Evolutionary conservation across 2,888 invertebrate genomes (phyloP).

Genomic region (Mactromeris polynyma): DNA sequence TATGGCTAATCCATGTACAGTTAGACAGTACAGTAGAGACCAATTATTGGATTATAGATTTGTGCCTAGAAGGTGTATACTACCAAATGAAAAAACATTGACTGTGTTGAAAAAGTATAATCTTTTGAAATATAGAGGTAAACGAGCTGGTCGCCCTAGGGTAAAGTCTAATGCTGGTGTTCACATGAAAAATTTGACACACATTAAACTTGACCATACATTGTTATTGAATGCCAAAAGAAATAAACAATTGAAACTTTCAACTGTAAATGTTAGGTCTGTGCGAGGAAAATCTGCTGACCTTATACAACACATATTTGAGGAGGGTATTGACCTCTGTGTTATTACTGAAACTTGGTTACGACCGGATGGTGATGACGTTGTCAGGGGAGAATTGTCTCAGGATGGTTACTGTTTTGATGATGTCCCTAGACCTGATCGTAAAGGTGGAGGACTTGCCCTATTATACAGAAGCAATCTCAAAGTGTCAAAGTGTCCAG

Average conservation of each 20-base stretch:
- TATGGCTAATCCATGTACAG: constrained; percentile 30
- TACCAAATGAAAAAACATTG: constrained; percentile 32
- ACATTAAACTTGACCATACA: constrained; percentile 27
- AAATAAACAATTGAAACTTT: constrained; percentile 24
- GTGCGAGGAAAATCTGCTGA: constrained; percentile 29
- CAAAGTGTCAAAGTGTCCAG: neutral
- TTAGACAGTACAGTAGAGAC: constrained; percentile 39
- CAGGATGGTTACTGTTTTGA: constrained; percentile 11
- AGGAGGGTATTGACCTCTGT: constrained; percentile 13
- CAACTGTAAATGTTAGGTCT: constrained; percentile 44
- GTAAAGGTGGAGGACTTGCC: neutral
- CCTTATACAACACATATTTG: constrained; percentile 29
- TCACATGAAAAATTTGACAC: constrained; percentile 28
- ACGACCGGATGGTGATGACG: neutral
- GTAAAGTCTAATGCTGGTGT: constrained; percentile 42
- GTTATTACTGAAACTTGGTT: no score
- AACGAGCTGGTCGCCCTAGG: constrained; percentile 49
- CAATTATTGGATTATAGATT: constrained; percentile 39
- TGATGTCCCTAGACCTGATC: constrained; percentile 13
- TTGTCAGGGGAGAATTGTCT: constrained; percentile 8
- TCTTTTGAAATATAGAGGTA: constrained; percentile 45
- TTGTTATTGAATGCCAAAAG: neutral
- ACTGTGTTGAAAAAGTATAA: constrained; percentile 36
- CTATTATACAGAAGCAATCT: neutral
- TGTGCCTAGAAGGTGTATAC: constrained; percentile 24